phyloP scores from a whole-genome alignment of 2,888 invertebrate species.

The Stenotaenia linearis region DNA sequence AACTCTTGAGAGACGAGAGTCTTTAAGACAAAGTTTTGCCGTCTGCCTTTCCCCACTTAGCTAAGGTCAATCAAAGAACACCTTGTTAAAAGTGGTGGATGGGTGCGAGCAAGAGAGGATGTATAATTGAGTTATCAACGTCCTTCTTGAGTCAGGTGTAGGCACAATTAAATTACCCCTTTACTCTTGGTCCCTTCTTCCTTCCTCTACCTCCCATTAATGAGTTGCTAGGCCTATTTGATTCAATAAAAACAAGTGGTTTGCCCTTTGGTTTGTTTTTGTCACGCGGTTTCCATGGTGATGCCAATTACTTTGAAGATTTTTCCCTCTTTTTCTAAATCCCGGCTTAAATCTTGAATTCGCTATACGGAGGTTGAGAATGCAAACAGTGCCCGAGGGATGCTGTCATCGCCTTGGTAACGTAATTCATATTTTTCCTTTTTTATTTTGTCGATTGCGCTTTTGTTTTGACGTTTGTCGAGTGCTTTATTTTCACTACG shows the following conservation, averaged over 20 bases:
- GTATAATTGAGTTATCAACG: constrained; percentile 17
- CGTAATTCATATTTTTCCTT: background rate
- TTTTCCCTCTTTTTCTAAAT: background rate
- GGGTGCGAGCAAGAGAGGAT: background rate
- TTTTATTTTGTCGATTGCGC: background rate
- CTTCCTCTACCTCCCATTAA: background rate
- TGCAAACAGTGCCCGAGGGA: background rate
- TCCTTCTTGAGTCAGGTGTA: background rate
- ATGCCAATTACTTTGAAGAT: constrained; percentile 21
- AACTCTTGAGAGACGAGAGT: background rate
- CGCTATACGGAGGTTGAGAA: background rate
- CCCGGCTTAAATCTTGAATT: background rate
- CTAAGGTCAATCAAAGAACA: constrained; percentile 8
- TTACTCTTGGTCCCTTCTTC: constrained; percentile 1
- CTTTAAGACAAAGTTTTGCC: background rate
- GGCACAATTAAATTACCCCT: constrained; percentile 18
- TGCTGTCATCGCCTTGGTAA: constrained; percentile 12
- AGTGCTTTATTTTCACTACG: background rate
- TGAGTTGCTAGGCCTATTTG: constrained; percentile 26
- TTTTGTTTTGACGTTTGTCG: constrained; percentile 26
- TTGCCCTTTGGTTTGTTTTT: constrained; percentile 26
- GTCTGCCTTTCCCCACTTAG: background rate
- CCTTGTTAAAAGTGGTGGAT: constrained; percentile 12
- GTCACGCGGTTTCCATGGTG: constrained; percentile 1
- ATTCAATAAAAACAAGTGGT: constrained; percentile 26